phyloP scores from a whole-genome alignment of 2,113 vertebrate genomes.

The Hippocampus guttulatus region DNA sequence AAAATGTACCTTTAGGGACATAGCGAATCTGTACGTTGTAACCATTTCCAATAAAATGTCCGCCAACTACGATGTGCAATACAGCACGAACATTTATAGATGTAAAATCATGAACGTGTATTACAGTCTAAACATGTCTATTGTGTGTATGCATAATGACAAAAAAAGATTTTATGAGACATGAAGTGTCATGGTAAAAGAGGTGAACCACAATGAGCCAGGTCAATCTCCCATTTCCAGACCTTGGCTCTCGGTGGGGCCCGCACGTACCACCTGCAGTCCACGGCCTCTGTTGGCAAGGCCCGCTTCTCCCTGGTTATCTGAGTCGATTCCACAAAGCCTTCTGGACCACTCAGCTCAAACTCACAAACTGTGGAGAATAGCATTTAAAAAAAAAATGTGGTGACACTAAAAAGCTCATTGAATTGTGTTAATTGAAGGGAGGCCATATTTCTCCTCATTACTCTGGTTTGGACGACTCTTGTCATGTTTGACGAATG shows the following conservation, averaged over 20 bases:
- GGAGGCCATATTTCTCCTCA: background rate
- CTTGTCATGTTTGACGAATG: background rate
- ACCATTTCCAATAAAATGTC: too few relatives aligned
- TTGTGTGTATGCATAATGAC: too few relatives aligned
- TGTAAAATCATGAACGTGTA: too few relatives aligned
- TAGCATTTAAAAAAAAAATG: background rate
- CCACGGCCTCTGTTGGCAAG: constrained; percentile 85
- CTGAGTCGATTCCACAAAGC: constrained; percentile 86
- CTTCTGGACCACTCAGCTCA: constrained; percentile 92
- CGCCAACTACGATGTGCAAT: too few relatives aligned
- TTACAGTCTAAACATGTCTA: too few relatives aligned
- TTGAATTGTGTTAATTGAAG: background rate
- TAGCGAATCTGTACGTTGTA: too few relatives aligned
- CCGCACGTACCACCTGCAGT: constrained; percentile 95
- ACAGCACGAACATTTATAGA: too few relatives aligned
- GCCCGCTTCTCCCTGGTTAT: constrained; percentile 83
- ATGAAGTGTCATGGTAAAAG: background rate
- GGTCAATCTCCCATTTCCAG: background rate
- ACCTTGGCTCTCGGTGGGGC: constrained; percentile 90
- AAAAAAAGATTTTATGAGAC: too few relatives aligned
- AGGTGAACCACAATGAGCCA: background rate
- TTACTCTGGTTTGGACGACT: background rate
- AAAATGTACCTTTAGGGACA: too few relatives aligned
- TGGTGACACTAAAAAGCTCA: background rate
- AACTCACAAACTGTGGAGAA: constrained; percentile 85